phyloP scores from a whole-genome alignment of 2,888 invertebrate genomes.

The Prostheceraeus crozeri region DNA sequence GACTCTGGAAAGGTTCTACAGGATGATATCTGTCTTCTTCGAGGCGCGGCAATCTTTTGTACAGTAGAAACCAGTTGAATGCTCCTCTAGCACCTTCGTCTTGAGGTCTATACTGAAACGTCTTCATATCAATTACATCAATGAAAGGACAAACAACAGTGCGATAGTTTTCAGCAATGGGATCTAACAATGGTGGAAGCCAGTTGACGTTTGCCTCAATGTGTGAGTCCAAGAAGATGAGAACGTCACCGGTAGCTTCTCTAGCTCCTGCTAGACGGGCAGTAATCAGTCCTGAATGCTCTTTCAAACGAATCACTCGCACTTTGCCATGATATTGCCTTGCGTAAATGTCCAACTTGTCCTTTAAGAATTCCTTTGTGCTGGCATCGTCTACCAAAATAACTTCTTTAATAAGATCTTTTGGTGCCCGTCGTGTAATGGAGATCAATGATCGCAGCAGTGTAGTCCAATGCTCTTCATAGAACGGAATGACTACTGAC shows the following conservation, averaged over 20 bases:
- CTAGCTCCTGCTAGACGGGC: constrained; percentile 66
- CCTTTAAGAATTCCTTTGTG: constrained; percentile 45
- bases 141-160: constrained; percentile 87
- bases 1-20: constrained; percentile 76
- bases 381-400: constrained; percentile 69
- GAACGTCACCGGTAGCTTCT: constrained; percentile 54
- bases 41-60: constrained; percentile 66
- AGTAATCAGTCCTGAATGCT: constrained; percentile 74
- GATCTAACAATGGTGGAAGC: constrained; percentile 52
- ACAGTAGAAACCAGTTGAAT: constrained; percentile 94
- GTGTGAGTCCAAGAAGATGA: constrained; percentile 57
- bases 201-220: constrained; percentile 55
- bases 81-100: constrained; percentile 87
- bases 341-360: constrained; percentile 64
- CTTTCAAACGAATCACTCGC: constrained; percentile 65
- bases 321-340: constrained; percentile 60
- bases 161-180: constrained; percentile 66
- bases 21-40: constrained; percentile 68
- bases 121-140: constrained; percentile 80
- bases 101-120: constrained; percentile 83
- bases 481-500: constrained; percentile 84
- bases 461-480: constrained; percentile 83
- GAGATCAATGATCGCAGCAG: constrained; percentile 71
- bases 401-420: constrained; percentile 71
- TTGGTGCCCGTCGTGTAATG: constrained; percentile 73